Conservation (phyloP, 2,113 vertebrate genomes). For the Carassius gibelio region DNA sequence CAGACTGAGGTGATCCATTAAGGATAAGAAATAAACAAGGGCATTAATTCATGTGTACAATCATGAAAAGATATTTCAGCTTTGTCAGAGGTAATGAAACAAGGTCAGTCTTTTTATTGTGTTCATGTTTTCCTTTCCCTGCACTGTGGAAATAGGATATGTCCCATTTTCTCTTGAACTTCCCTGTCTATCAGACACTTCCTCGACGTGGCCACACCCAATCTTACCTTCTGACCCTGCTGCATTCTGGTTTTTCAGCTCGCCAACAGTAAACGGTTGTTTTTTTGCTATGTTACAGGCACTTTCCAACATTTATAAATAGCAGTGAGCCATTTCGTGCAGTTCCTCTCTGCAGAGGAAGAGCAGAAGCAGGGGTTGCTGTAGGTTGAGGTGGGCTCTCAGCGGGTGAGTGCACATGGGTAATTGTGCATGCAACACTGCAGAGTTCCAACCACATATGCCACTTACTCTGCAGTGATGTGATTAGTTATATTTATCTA, state of each 20-base stretch:
- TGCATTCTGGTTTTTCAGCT: not conserved
- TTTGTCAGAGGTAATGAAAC: not conserved
- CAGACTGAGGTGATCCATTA: not conserved
- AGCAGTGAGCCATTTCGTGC: constrained; percentile 30
- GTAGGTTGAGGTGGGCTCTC: constrained; percentile 17
- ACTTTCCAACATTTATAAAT: constrained; percentile 49
- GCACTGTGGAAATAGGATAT: constrained; percentile 3
- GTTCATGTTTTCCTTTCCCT: not conserved
- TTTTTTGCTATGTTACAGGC: constrained; percentile 38
- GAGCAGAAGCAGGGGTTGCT: not conserved
- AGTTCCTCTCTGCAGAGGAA: constrained; percentile 36
- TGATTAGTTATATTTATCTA: not conserved
- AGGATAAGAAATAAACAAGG: not conserved
- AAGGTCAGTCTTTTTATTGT: constrained; percentile 6
- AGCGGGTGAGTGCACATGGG: not conserved
- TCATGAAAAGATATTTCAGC: not conserved
- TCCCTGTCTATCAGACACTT: constrained; percentile 36
- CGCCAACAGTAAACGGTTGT: constrained; percentile 12
- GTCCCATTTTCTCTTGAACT: not conserved
- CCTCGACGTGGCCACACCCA: not conserved
- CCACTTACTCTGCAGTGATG: not conserved
- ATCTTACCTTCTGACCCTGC: constrained; percentile 20
- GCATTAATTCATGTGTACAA: not conserved
- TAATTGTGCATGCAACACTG: not conserved
- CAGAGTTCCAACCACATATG: not conserved